These are phyloP conservation scores for Hyphantria cunea DNA, from an alignment of 1,140 invertebrate genomes.

Conservation along the genomic window DNA sequence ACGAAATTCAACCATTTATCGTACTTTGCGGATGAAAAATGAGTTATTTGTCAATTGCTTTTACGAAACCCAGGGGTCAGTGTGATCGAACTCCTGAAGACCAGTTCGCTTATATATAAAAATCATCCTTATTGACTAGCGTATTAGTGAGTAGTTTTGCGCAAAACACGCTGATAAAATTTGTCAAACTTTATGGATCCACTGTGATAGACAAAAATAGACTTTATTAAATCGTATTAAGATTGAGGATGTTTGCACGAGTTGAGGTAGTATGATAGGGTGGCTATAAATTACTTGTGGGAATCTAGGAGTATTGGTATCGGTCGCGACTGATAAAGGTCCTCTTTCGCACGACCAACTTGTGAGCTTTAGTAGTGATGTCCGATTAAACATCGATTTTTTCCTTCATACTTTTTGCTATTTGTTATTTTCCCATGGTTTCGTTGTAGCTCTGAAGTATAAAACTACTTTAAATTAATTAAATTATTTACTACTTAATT, in stretches of 20 bases:
- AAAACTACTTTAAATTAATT: too few relatives aligned
- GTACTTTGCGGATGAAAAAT: conserved; percentile 27
- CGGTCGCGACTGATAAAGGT: conserved; percentile 74
- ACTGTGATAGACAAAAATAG: conserved; percentile 13
- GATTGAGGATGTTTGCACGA: not conserved
- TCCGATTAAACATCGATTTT: not conserved
- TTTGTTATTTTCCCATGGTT: too few relatives aligned
- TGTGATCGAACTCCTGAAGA: not conserved
- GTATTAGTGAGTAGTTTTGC: not conserved
- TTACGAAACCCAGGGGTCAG: conserved; percentile 17
- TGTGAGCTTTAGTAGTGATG: conserved; percentile 54
- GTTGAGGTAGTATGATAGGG: conserved; percentile 36
- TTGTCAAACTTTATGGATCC: conserved; percentile 5
- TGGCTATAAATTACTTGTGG: conserved; percentile 70
- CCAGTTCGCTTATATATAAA: not conserved
- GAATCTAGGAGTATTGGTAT: conserved; percentile 69
- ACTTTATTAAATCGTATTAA: conserved; percentile 21
- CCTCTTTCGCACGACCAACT: conserved; percentile 62
- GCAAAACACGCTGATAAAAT: conserved; percentile 10
- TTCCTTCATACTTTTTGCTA: too few relatives aligned
- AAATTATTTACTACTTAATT: too few relatives aligned
- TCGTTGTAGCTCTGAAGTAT: too few relatives aligned
- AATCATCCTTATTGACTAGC: not conserved
- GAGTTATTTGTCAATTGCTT: conserved; percentile 31
- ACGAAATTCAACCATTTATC: conserved; percentile 5